Evolutionary conservation across 1,140 invertebrate species (phyloP).

Genomic region (Caenorhabditis tropicalis): DNA sequence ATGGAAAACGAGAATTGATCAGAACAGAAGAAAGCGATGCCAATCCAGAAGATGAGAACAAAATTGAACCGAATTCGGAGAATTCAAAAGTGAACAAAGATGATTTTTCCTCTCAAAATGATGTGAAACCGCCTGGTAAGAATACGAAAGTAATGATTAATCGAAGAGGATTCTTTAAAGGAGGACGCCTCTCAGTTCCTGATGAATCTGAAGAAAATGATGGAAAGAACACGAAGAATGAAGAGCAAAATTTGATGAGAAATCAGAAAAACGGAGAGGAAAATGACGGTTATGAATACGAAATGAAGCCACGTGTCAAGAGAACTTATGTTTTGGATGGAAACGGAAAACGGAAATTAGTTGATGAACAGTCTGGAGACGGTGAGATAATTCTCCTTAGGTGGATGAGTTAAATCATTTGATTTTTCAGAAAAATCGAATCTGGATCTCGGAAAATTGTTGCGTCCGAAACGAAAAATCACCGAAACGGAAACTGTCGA

Average conservation of each 20-base stretch:
- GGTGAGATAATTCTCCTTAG: neutral
- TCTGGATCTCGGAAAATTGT: neutral
- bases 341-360: neutral
- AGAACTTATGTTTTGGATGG: neutral
- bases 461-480: neutral
- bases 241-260: neutral
- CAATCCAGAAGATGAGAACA: neutral
- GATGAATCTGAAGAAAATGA: neutral
- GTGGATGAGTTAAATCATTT: no score
- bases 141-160: neutral
- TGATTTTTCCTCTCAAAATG: neutral
- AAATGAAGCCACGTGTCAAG: neutral
- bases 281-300: neutral
- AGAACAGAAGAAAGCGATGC: neutral
- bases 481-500: neutral
- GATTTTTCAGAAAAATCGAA: neutral
- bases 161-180: slow-evolving; percentile 16
- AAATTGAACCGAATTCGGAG: no score
- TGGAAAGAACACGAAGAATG: neutral
- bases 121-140: slow-evolving; percentile 17
- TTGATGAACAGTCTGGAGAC: neutral
- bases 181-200: neutral
- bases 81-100: no score
- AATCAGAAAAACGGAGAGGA: neutral
- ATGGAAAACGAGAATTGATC: neutral